phyloP scores from a whole-genome alignment of 2,797 vertebrate genomes.

The Enteromius radiatus region DNA sequence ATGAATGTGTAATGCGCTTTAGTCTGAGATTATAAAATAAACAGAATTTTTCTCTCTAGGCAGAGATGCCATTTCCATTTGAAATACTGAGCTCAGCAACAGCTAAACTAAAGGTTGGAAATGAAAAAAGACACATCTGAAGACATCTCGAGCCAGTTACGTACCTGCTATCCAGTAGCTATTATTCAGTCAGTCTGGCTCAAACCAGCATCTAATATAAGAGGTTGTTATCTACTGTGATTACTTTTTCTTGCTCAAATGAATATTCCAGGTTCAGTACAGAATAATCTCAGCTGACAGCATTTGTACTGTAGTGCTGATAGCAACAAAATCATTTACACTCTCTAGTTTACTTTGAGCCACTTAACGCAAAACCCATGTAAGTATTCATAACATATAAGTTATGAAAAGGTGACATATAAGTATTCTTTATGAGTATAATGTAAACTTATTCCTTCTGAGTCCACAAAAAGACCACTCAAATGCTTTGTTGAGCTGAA shows the following conservation, averaged over 20 bases:
- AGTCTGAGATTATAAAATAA: conserved; percentile 48
- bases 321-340: not conserved
- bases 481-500: not conserved
- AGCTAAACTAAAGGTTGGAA: conserved; percentile 21
- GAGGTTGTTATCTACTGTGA: not conserved
- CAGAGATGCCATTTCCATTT: conserved; percentile 47
- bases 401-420: not conserved
- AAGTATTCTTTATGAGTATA: not conserved
- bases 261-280: not conserved
- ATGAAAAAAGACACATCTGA: conserved; percentile 15
- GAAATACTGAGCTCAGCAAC: conserved; percentile 41
- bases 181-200: conserved; percentile 6
- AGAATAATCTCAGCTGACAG: not conserved
- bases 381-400: no score
- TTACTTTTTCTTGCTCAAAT: not conserved
- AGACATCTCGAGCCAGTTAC: conserved; percentile 2
- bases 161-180: not conserved
- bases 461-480: not conserved
- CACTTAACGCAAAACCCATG: not conserved
- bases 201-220: not conserved
- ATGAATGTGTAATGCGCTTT: conserved; percentile 58
- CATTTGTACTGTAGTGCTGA: not conserved
- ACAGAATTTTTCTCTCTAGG: conserved; percentile 30
- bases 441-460: not conserved
- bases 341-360: not conserved